Conservation (phyloP, 2,113 vertebrate genomes). For the Sapajus apella region DNA sequence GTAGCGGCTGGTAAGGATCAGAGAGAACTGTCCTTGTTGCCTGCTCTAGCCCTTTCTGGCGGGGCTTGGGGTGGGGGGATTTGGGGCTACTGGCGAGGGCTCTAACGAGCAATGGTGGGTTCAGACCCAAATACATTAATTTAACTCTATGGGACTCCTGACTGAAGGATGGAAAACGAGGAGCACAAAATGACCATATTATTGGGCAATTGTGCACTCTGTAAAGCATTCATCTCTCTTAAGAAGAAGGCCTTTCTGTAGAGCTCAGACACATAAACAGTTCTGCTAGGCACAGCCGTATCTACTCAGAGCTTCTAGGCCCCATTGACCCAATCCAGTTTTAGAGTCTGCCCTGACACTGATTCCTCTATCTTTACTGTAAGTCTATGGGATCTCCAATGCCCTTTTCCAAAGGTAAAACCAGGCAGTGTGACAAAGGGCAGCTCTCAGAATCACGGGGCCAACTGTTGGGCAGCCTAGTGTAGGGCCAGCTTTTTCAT, state of each 20-base stretch:
- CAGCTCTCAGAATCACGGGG: rapidly evolving
- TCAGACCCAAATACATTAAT: neutral
- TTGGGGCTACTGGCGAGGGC: neutral
- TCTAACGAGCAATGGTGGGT: neutral
- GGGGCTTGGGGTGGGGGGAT: neutral
- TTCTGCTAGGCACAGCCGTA: neutral
- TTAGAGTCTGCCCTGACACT: neutral
- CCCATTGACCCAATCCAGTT: neutral
- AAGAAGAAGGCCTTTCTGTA: neutral
- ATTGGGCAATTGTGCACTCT: no score
- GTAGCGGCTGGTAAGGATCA: neutral
- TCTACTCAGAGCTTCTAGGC: neutral
- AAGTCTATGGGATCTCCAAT: neutral
- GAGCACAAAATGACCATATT: neutral
- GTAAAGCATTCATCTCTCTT: neutral
- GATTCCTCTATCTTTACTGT: neutral
- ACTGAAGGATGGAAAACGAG: neutral
- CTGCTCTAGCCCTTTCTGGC: neutral
- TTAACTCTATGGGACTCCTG: neutral
- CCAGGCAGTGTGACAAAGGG: neutral
- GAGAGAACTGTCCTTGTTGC: neutral
- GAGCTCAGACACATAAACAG: neutral
- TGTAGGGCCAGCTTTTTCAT: neutral
- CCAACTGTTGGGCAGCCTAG: no score
- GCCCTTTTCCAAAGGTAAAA: neutral